Base-by-base conservation (phyloP, 2,113 vertebrate species). In the Corydoras maculifer region DNA sequence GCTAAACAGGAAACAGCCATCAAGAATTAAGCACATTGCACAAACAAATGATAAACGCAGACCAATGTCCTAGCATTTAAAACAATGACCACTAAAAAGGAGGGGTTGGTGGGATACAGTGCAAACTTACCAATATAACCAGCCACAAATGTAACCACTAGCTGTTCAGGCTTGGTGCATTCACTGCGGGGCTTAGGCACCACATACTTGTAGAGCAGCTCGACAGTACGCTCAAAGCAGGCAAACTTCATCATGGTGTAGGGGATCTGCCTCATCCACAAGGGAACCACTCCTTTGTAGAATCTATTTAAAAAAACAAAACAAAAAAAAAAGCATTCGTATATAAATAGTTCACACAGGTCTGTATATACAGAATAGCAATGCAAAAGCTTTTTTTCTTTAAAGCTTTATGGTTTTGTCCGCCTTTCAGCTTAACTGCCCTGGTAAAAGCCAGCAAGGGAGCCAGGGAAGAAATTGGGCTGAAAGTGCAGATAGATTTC, bases 221-320 rank as follows among this genome's bases (percentile, higher is more conserved):
- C 97, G 75, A 99, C 96, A 0, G 97, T 99, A 55, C 97, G 93
- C 84, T 99, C 97, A 70, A 99, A 99, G 89, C 97, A 99, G 81
- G 97, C 90, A 13, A 99, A 99, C 82, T 99, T 99, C 96, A 99
- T 99, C 97, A 99, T 99, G 74, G 97, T 99, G 83, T 99, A 99
- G 7, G 97, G 96, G 77, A 99, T 99, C 88, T 99, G 97, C 64
- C 97, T 96, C 95, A 99, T 98, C 97, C 97, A 99, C 3, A 99
- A 87, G 0, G 97, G 96, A 11, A 90, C 93, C 83, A 99, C 94
- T 3, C 97, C 96, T 82, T 99, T 99, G 81, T 99, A 99, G 89
- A 99, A 99, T 53, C 97, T 99, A 82, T 4, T 18, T 59, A 57
- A 13, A 18, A 12, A 9, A 57, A 3, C n/a, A n/a, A n/a, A n/a